Evolutionary conservation across 2,113 vertebrate species (phyloP).

Genomic region (Megalops atlanticus): DNA sequence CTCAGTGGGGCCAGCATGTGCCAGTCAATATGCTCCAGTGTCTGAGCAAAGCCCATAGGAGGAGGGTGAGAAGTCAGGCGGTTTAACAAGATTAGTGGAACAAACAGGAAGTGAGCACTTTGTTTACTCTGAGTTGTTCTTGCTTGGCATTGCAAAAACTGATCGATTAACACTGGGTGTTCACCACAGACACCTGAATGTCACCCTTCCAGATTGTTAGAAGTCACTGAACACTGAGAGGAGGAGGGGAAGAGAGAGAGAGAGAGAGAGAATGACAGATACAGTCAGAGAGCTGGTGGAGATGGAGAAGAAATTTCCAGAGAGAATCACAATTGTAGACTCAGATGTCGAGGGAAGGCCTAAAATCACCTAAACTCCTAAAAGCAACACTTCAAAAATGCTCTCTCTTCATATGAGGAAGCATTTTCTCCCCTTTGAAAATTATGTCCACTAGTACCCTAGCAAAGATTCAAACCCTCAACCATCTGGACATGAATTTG

Average conservation of each 20-base stretch:
- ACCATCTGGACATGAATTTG: too few species aligned
- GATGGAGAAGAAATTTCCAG: background rate
- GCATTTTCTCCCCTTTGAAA: too few species aligned
- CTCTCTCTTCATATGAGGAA: too few species aligned
- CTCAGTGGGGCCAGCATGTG: background rate
- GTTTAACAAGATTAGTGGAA: conserved; percentile 24
- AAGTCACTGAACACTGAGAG: background rate
- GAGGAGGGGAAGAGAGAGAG: background rate
- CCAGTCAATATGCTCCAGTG: background rate
- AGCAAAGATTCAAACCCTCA: too few species aligned
- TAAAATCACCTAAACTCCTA: too few species aligned
- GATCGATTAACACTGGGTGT: conserved; percentile 17
- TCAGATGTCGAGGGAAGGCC: background rate
- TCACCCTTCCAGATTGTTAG: conserved; percentile 14
- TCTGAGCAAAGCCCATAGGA: background rate
- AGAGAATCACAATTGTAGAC: background rate
- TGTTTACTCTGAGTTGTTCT: conserved; percentile 16
- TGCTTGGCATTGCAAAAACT: conserved; percentile 15
- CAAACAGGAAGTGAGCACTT: conserved; percentile 16
- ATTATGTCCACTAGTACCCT: too few species aligned
- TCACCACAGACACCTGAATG: conserved; percentile 7
- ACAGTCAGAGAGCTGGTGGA: background rate
- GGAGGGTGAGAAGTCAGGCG: conserved; percentile 2
- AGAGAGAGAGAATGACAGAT: background rate
- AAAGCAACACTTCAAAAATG: too few species aligned